Conservation (phyloP, 2,113 vertebrate species). For the Myotis lucifugus region DNA sequence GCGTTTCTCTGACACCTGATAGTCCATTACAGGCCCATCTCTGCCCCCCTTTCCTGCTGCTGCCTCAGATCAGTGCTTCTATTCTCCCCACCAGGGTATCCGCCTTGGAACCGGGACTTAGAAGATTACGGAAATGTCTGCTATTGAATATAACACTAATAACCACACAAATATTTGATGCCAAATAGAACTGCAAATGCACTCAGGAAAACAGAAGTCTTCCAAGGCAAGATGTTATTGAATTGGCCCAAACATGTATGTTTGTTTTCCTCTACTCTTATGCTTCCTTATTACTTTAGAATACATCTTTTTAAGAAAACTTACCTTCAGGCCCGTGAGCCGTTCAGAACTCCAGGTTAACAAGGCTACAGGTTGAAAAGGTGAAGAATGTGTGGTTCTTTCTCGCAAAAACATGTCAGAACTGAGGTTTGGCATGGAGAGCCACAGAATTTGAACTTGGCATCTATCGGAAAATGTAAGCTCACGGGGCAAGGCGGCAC, state of each 20-base stretch:
- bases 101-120: not conserved
- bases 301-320: not conserved
- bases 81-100: not conserved
- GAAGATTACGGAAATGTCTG: not conserved
- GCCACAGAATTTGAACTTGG: not conserved
- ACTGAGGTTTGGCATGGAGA: not conserved
- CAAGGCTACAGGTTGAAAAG: not conserved
- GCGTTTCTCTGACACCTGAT: not conserved
- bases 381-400: not conserved
- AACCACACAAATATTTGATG: not conserved
- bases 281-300: not conserved
- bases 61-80: not conserved
- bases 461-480: not conserved
- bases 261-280: not conserved
- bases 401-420: not conserved
- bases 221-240: not conserved
- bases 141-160: not conserved
- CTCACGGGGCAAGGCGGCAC: too few relatives aligned
- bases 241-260: not conserved
- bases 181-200: not conserved
- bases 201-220: not conserved
- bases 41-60: not conserved
- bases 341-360: not conserved
- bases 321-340: not conserved
- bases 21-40: not conserved